These are phyloP conservation scores for Saturnia japonica DNA, from an alignment of 2,888 invertebrate species.

Conservation along the genomic window DNA sequence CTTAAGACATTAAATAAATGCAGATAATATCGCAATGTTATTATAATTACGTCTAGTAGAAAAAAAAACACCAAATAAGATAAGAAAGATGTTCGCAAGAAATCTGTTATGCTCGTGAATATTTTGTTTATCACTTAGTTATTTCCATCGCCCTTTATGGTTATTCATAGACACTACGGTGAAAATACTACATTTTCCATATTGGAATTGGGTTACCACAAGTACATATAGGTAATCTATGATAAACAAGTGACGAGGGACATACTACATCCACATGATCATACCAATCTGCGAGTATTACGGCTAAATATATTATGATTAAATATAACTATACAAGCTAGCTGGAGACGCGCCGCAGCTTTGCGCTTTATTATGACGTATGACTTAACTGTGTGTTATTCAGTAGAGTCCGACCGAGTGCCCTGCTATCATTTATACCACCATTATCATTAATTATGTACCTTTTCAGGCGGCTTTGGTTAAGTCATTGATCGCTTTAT, in stretches of 20 bases:
- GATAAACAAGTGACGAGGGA: not conserved
- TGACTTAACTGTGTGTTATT: not conserved
- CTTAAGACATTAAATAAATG: not conserved
- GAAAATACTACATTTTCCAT: not conserved
- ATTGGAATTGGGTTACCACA: not conserved
- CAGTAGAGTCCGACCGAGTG: not conserved
- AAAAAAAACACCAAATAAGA: not conserved
- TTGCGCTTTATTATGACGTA: not conserved
- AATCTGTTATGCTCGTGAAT: not conserved
- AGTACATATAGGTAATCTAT: no score
- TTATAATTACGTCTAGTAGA: not conserved
- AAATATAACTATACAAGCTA: not conserved
- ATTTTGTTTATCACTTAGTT: not conserved
- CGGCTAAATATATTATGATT: not conserved
- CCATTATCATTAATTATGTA: not conserved
- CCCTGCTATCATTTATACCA: not conserved
- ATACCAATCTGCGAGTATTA: not conserved
- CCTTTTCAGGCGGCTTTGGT: not conserved
- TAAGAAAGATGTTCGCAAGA: not conserved
- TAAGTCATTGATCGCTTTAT: not conserved
- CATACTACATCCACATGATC: not conserved
- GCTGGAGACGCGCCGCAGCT: not conserved
- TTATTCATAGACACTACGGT: not conserved
- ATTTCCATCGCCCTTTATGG: not conserved
- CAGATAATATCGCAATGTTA: not conserved